Evolutionary conservation across 2,888 invertebrate species (phyloP).

Genomic region (Drosophila aldrichi): DNA sequence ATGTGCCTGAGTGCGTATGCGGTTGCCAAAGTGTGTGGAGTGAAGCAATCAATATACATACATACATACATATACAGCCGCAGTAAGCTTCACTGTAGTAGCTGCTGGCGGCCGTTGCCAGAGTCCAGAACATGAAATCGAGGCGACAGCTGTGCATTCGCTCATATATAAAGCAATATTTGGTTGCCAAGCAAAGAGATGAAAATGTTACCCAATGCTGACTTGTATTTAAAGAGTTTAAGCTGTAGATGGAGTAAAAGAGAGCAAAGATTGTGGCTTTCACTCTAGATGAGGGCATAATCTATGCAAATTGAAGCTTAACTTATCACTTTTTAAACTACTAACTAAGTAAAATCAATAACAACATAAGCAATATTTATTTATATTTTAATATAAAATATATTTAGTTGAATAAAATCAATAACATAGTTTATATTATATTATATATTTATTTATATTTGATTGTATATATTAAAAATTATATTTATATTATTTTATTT

Average conservation of each 20-base stretch:
- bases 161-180: slow-evolving; percentile 18
- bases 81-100: neutral
- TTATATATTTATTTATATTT: no score
- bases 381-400: no score
- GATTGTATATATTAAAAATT: no score
- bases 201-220: neutral
- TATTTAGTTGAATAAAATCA: no score
- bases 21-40: slow-evolving; percentile 13
- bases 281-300: neutral
- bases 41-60: neutral
- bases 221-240: slow-evolving; percentile 2
- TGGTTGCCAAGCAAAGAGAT: neutral
- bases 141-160: slow-evolving; percentile 36
- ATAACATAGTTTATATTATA: no score
- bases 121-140: slow-evolving; percentile 31
- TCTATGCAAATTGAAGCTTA: neutral
- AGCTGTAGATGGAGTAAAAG: neutral
- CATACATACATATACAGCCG: no score
- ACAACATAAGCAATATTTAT: no score
- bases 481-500: no score
- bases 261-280: rapidly evolving
- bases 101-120: neutral
- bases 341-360: no score
- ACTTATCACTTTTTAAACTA: neutral
- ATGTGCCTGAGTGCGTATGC: slow-evolving; percentile 53